A percentile compares a stretch with the other conserved stretches of the same genome.
phyloP scores from a whole-genome alignment of 2,113 vertebrate genomes.

The Phaethon lepturus region DNA sequence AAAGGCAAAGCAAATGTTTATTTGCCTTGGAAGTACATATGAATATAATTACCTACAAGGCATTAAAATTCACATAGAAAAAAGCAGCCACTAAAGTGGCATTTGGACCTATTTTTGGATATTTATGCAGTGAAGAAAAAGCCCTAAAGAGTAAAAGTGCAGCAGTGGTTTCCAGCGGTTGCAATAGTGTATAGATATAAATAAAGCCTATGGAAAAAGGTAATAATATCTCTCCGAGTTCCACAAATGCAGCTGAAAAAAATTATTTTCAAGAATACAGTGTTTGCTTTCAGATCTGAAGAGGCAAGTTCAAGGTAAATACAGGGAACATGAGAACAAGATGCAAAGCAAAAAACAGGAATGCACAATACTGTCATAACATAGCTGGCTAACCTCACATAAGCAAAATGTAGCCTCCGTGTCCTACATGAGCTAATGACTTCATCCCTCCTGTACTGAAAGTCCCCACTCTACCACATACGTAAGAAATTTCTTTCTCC shows the following conservation, averaged over 20 bases:
- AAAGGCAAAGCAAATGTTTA: background rate
- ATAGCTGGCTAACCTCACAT: background rate
- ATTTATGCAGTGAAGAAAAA: background rate
- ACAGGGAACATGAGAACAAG: background rate
- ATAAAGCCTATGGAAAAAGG: background rate
- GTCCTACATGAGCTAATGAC: background rate
- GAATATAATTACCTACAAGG: background rate
- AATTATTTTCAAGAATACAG: background rate
- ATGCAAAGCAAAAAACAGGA: background rate
- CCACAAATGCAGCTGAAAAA: background rate
- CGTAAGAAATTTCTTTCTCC: background rate
- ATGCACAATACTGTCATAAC: background rate
- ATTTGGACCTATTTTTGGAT: background rate
- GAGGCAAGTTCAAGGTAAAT: background rate
- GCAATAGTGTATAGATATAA: background rate
- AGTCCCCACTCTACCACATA: background rate
- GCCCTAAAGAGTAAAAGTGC: background rate
- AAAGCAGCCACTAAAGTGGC: background rate
- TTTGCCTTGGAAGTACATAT: background rate
- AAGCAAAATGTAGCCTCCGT: background rate
- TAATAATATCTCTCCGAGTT: background rate
- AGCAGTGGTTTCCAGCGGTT: slow-evolving; percentile 6
- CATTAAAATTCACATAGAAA: background rate
- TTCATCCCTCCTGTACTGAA: background rate
- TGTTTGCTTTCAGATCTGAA: background rate